Base-by-base conservation (phyloP, 2,888 invertebrate species). In the Eumacrocentrus americanus region DNA sequence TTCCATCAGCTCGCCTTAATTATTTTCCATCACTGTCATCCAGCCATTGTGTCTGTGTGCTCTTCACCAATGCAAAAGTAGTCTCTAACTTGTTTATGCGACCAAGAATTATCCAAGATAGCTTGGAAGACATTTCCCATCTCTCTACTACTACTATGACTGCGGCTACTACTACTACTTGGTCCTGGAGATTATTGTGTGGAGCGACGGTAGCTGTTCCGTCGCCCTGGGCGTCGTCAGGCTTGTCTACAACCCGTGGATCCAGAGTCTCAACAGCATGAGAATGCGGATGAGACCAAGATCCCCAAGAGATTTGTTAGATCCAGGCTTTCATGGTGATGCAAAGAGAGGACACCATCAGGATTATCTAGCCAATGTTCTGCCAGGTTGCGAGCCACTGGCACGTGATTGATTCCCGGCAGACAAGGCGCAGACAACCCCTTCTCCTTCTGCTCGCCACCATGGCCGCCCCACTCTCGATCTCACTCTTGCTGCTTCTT, bases 361-460 rank as follows among this genome's bases (percentile, higher is more conserved):
- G 16, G 23, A 29, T n/a, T 6, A 29, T 48, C 14, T 14, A 25
- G 20, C 40, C 22, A 40, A 57, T 29, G 16, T 34, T 48, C 25
- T 16, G 16, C 16, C 37, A 40, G 44, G 53, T 50, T 60, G 54
- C 42, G 60, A 47, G 42, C 72, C 76, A 67, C 76, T 73, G 77
- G 70, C 66, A 68, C 70, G 70, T 72, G 78, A 78, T 78, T 75
- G 78, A 77, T 77, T 76, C 74, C 66, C 65, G 64, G 74, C 73
- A 76, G 77, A 78, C 78, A 71, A 75, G 77, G 73, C 73, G 76
- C 75, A 77, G 78, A 78, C 78, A 76, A 75, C 75, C 75, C 73
- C 73, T 70, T 71, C 67, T 65, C 68, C 68, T 54, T 22, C 58
- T 53, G 40, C 56, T 58, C 63, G 50, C 64, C 61, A 35, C 66